Conservation (phyloP, 2,797 vertebrate species). For the Florisuga fusca region DNA sequence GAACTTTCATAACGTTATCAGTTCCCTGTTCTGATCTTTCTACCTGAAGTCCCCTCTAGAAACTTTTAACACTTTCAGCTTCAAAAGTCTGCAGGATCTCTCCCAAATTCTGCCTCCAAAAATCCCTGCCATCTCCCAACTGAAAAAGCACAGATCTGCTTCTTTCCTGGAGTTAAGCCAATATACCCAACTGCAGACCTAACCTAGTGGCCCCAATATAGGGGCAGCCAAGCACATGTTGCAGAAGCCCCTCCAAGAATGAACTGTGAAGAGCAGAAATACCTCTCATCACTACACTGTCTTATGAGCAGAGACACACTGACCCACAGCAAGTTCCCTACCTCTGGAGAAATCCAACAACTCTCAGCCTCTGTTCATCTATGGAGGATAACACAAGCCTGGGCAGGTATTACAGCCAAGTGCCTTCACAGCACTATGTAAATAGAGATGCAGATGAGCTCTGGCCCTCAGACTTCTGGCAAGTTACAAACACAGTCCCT, state of each 20-base stretch:
- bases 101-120: not conserved
- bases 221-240: not conserved
- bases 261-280: not conserved
- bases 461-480: not conserved
- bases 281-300: not conserved
- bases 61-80: not conserved
- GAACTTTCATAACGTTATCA: conserved; percentile 19
- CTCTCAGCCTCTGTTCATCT: not conserved
- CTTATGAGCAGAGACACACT: not conserved
- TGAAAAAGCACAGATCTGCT: not conserved
- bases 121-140: not conserved
- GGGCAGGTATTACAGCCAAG: not conserved
- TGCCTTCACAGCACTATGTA: conserved; percentile 40
- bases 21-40: not conserved
- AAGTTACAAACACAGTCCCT: not conserved
- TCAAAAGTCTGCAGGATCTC: not conserved
- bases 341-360: not conserved
- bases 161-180: not conserved
- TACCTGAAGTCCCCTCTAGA: not conserved
- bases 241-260: not conserved
- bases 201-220: not conserved
- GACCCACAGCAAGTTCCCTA: not conserved
- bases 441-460: conserved; percentile 26
- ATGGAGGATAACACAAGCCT: not conserved
- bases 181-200: not conserved